A percentile compares a stretch with the other conserved stretches of the same genome.
Evolutionary conservation across 2,113 vertebrate species (phyloP).

Genomic region (Semnornis frantzii): DNA sequence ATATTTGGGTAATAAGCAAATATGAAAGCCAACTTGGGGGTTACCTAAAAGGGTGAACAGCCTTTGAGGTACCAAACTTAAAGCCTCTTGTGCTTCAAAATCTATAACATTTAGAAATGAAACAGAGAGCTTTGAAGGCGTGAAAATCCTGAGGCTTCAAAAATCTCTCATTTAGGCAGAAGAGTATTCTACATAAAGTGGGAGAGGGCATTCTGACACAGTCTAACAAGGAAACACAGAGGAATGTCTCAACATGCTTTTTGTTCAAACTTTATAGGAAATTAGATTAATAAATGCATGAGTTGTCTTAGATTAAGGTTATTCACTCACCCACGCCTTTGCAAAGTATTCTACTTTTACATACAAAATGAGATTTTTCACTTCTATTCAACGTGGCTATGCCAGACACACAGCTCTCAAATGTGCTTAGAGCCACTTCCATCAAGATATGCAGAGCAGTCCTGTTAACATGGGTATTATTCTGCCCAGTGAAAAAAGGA

Average conservation of each 20-base stretch:
- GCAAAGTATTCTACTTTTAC: slow-evolving; percentile 1
- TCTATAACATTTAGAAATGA: slow-evolving; percentile 63
- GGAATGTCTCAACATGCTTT: slow-evolving; percentile 39
- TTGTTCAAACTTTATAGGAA: slow-evolving; percentile 29
- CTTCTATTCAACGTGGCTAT: not conserved
- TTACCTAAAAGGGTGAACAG: slow-evolving; percentile 56
- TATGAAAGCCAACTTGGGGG: slow-evolving; percentile 44
- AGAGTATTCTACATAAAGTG: slow-evolving; percentile 43
- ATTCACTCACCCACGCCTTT: slow-evolving; percentile 4
- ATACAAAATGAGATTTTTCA: not conserved
- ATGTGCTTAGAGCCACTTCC: not conserved
- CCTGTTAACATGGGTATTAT: rapidly evolving
- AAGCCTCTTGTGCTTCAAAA: slow-evolving; percentile 59
- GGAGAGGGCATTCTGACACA: not conserved
- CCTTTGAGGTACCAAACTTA: slow-evolving; percentile 59
- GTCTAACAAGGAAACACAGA: slow-evolving; percentile 2
- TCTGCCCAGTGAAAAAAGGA: not conserved
- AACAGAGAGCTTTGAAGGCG: slow-evolving; percentile 32
- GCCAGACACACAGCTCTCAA: not conserved
- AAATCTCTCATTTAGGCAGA: slow-evolving; percentile 46
- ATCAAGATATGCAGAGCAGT: not conserved
- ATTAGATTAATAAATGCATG: slow-evolving; percentile 50
- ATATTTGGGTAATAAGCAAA: slow-evolving; percentile 53
- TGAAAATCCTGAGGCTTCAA: slow-evolving; percentile 51
- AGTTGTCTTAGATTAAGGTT: slow-evolving; percentile 1